Conservation (phyloP, 2,797 vertebrate genomes). For the Cossypha heuglini region DNA sequence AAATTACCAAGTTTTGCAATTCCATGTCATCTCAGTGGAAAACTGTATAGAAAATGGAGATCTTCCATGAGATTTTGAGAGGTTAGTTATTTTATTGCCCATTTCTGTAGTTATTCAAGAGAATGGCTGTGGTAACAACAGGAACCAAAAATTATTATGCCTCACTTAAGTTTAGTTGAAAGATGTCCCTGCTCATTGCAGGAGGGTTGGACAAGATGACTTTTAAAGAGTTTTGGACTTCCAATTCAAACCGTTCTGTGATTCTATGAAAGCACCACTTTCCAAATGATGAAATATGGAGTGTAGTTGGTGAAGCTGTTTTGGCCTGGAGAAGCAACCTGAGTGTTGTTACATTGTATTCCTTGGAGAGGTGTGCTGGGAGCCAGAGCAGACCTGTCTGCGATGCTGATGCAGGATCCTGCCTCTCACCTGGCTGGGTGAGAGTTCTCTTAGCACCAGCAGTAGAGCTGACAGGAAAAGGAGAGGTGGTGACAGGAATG, state of each 20-base stretch:
- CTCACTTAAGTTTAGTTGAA: background rate
- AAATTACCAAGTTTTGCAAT: background rate
- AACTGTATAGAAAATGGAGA: background rate
- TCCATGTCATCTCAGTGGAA: background rate
- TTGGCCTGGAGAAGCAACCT: background rate
- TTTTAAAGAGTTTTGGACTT: background rate
- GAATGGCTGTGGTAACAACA: background rate
- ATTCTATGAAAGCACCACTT: background rate
- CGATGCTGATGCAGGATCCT: background rate
- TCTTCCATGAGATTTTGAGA: background rate
- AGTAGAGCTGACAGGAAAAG: background rate
- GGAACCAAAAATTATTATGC: background rate
- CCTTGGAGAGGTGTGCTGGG: background rate
- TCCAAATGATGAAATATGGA: background rate
- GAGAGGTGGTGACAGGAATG: background rate
- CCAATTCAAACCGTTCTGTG: background rate
- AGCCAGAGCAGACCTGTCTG: background rate
- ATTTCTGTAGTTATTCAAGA: background rate
- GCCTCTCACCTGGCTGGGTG: background rate
- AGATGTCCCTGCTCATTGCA: background rate
- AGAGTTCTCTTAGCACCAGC: background rate
- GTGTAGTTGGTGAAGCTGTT: background rate
- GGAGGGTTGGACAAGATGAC: background rate
- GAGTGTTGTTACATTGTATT: background rate
- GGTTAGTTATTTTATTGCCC: background rate